Evolutionary conservation across 2,797 vertebrate genomes (phyloP), one percentile per base, ranked within the genome.

Genomic region (Chelmon rostratus): DNA sequence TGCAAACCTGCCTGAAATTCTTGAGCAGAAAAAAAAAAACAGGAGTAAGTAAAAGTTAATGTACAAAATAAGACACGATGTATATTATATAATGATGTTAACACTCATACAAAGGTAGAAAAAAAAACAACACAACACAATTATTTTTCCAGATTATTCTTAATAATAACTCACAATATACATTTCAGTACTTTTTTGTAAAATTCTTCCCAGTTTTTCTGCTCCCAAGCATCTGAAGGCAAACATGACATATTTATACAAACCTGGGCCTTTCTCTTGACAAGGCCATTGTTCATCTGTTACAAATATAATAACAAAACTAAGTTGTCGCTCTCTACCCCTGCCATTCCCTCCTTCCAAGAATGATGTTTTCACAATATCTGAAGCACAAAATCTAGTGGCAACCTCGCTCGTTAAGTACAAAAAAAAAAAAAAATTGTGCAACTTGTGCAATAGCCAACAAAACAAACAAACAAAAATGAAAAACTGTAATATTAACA

Each of bases 1-100:
- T 96, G 95, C 95, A 95, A 95, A 95, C 86, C 76, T 91, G 91
- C 90, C 88, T 90, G 85, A 92, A 92, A 90, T 91, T 88, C 86
- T 85, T 54, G 77, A 91, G 88, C 81, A 91, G 44, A 23, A 44
- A 72, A 52, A 3, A 40, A 58, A 87, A 84, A 42, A 82, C 59
- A 83, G 40, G 63, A 80, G 84, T 78, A 90, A 81, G 80, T 79
- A 85, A 88, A 86, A 85, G 77, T 88, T 85, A 76, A 79, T 35
- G 38, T 81, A 87, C 77, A 90, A 90, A 91, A 89, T 77, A 56
- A 83, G 65, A 83, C 72, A 66, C 50, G n/a, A n/a, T n/a, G n/a
- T n/a, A n/a, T n/a, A 4, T 78, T 74, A 87, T 74, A 87, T 75
- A 73, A 88, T 73, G 61, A 88, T 40, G 50, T 91, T 88, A 86